Conservation (phyloP, 53 echinoderm and acorn worm genomes). For the Crossaster papposus region DNA sequence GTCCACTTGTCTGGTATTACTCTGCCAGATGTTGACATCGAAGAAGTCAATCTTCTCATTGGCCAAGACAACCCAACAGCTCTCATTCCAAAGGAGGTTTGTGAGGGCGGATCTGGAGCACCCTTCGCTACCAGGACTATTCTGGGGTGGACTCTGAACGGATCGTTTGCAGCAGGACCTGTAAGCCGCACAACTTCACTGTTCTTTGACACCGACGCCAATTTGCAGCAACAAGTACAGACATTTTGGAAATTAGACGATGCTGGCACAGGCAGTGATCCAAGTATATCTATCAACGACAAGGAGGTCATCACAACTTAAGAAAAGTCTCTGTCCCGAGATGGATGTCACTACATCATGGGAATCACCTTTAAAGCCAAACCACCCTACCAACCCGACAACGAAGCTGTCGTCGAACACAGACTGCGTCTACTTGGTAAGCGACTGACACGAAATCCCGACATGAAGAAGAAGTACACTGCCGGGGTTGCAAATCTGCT, state of each 20-base stretch:
- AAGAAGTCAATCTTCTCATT: no score
- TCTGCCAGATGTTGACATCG: no score
- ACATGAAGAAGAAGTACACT: conserved; percentile 40
- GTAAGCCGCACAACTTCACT: not conserved
- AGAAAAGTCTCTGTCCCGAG: conserved; percentile 4
- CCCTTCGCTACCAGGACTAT: no score
- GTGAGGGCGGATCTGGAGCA: no score
- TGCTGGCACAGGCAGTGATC: not conserved
- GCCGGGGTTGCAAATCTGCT: conserved; percentile 32
- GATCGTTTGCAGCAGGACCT: no score
- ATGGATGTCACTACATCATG: conserved; percentile 56
- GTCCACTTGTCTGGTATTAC: no score
- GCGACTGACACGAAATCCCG: not conserved
- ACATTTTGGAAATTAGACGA: not conserved
- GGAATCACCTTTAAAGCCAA: conserved; percentile 59
- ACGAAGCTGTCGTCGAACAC: conserved; percentile 47
- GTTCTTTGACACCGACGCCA: not conserved
- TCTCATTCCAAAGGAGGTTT: no score
- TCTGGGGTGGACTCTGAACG: no score
- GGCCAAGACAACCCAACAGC: no score
- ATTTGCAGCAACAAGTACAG: not conserved
- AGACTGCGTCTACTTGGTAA: conserved; percentile 48
- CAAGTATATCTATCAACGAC: conserved; percentile 21
- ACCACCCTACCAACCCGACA: conserved; percentile 54
- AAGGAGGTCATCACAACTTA: conserved; percentile 7